phyloP scores from a whole-genome alignment of 2,113 vertebrate species.

The Sclerurus mexicanus region DNA sequence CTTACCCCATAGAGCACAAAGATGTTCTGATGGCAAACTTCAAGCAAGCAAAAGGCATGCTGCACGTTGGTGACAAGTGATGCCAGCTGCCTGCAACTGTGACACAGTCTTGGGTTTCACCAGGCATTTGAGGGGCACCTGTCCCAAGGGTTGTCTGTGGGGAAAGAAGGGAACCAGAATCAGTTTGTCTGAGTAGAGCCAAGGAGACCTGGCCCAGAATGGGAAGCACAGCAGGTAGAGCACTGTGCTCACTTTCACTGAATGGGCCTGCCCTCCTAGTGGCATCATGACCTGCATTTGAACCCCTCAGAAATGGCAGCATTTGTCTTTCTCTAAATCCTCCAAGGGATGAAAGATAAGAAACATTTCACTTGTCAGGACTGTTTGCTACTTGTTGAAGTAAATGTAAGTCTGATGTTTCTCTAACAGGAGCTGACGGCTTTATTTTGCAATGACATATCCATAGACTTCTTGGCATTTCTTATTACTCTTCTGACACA shows the following conservation, averaged over 20 bases:
- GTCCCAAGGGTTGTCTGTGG: neutral
- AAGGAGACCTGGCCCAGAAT: fast-evolving
- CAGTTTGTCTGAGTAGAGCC: neutral
- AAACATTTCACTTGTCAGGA: conserved; percentile 60
- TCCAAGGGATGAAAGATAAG: conserved; percentile 15
- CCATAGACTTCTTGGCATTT: conserved; percentile 46
- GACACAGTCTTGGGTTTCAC: neutral
- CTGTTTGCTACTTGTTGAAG: conserved; percentile 48
- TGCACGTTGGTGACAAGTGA: fast-evolving
- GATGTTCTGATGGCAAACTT: neutral
- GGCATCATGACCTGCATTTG: conserved; percentile 7
- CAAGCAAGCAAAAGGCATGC: neutral
- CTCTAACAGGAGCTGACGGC: conserved; percentile 26
- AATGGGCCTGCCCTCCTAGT: neutral
- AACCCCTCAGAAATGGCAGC: neutral
- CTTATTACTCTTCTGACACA: conserved; percentile 47
- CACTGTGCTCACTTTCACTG: neutral
- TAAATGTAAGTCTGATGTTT: conserved; percentile 61
- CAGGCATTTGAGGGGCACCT: fast-evolving
- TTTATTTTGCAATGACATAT: conserved; percentile 29
- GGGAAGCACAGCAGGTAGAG: neutral
- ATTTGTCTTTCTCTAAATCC: conserved; percentile 50
- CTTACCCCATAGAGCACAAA: neutral
- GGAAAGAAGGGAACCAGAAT: neutral
- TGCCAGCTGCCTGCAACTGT: fast-evolving